A percentile compares a stretch with the other conserved stretches of the same genome.
These are phyloP conservation scores for Dasypolia templi DNA, from an alignment of 2,888 invertebrate genomes.

Conservation along the genomic window DNA sequence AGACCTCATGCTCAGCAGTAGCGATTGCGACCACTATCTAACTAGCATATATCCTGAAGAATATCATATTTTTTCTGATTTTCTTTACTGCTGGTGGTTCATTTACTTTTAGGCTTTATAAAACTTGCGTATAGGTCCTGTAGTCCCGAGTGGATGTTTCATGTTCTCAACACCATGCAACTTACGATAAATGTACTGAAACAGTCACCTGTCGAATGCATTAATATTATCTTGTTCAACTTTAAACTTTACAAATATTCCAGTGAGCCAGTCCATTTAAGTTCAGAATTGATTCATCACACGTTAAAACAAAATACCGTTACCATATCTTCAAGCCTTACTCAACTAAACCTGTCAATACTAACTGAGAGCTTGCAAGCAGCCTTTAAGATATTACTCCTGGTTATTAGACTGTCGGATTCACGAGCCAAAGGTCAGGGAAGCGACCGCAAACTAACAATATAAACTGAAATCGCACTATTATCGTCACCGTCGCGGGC, in stretches of 20 bases:
- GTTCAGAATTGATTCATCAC: background rate
- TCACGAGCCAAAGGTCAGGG: conserved; percentile 60
- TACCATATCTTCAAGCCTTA: conserved; percentile 45
- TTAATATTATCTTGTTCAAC: background rate
- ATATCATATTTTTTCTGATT: no score
- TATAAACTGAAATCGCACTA: conserved; percentile 56
- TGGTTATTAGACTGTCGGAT: conserved; percentile 63
- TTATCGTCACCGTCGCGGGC: conserved; percentile 46
- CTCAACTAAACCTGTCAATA: conserved; percentile 51
- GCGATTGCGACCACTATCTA: no score
- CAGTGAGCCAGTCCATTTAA: background rate
- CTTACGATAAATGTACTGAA: no score
- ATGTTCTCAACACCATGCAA: background rate
- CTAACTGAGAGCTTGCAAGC: conserved; percentile 47
- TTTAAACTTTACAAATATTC: background rate
- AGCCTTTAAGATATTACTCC: conserved; percentile 51
- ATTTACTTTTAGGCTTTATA: no score
- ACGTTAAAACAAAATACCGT: conserved; percentile 7
- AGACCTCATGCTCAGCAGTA: no score
- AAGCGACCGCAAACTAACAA: conserved; percentile 44
- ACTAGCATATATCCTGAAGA: no score
- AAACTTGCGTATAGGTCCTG: no score
- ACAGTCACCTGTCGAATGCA: background rate
- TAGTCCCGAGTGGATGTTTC: no score
- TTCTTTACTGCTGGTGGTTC: no score